phyloP scores from a whole-genome alignment of 1,140 invertebrate genomes.

The Fopius arisanus region DNA sequence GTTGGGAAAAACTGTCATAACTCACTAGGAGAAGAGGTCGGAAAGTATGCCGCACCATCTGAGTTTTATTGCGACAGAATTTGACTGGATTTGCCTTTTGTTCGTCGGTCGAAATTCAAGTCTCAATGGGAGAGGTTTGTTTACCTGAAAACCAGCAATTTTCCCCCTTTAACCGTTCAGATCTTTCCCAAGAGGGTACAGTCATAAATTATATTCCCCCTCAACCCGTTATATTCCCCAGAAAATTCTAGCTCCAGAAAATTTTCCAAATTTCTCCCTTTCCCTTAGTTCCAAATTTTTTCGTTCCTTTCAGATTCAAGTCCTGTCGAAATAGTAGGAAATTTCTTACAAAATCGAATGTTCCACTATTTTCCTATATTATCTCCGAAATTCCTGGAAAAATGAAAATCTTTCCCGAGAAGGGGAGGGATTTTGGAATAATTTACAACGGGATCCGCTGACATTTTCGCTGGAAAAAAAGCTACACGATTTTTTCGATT shows the following conservation, averaged over 20 bases:
- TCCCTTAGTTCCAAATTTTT: too few species aligned
- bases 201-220: background rate
- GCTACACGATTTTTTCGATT: too few species aligned
- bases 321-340: too few species aligned
- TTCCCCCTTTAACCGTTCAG: background rate
- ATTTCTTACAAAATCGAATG: too few species aligned
- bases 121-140: background rate
- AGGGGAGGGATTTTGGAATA: background rate
- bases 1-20: background rate
- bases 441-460: background rate
- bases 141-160: background rate
- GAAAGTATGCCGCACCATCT: background rate
- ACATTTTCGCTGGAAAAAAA: background rate
- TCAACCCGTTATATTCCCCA: background rate
- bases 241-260: too few species aligned
- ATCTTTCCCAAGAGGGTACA: background rate
- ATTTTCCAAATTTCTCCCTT: too few species aligned
- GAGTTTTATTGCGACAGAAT: background rate
- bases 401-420: too few species aligned
- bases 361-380: too few species aligned
- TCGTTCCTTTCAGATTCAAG: too few species aligned
- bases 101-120: background rate
- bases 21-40: background rate
- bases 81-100: background rate
- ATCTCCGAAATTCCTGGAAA: too few species aligned